phyloP scores from a whole-genome alignment of 2,797 vertebrate species.

The Miichthys miiuy region DNA sequence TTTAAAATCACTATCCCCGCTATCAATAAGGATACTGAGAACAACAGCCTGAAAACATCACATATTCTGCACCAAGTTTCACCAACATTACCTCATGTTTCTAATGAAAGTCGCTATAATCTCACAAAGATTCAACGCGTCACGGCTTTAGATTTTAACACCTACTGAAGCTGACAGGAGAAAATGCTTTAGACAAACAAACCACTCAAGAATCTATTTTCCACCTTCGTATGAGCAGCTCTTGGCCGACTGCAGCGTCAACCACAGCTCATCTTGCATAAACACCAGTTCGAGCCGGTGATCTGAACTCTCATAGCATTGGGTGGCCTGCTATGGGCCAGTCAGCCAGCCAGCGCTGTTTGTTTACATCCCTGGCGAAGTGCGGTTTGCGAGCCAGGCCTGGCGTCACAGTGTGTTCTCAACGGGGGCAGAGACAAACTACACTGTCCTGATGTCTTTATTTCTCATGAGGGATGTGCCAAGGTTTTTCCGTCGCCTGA shows the following conservation, averaged over 20 bases:
- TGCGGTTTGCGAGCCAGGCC: constrained; percentile 45
- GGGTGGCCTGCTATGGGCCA: constrained; percentile 53
- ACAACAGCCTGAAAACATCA: background rate
- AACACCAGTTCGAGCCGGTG: constrained; percentile 37
- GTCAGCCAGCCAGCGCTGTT: constrained; percentile 28
- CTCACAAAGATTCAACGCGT: background rate
- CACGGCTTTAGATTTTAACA: background rate
- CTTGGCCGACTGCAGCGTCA: constrained; percentile 19
- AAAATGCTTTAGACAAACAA: constrained; percentile 38
- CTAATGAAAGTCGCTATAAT: background rate
- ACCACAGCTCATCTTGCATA: constrained; percentile 35
- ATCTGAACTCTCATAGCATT: constrained; percentile 34
- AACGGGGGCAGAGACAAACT: constrained; percentile 36
- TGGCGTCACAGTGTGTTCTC: constrained; percentile 52
- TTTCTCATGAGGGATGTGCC: constrained; percentile 15
- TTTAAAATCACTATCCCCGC: background rate
- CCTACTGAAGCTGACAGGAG: background rate
- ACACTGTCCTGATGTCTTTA: constrained; percentile 51
- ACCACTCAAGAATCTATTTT: background rate
- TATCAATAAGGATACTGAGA: background rate
- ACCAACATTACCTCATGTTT: background rate
- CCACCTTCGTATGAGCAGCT: background rate
- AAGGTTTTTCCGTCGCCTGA: constrained; percentile 52
- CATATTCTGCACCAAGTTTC: background rate
- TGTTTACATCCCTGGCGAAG: constrained; percentile 67